Evolutionary conservation across 2,113 vertebrate genomes (phyloP).

Genomic region (Entosphenus tridentatus): DNA sequence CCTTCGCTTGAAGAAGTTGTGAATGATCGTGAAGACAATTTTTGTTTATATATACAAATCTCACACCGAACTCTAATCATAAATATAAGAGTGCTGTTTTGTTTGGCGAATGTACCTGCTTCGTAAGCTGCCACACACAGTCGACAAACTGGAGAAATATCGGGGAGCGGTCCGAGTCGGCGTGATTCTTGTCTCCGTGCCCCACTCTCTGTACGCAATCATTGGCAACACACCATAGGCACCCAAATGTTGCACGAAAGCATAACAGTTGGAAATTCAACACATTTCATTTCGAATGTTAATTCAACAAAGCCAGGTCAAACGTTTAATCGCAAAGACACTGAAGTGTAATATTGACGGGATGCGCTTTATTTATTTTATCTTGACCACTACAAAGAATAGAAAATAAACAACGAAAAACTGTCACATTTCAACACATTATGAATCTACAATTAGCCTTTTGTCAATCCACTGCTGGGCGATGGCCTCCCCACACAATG

Average conservation of each 20-base stretch:
- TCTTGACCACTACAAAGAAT: not conserved
- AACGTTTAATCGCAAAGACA: conserved; percentile 7
- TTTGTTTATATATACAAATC: too few relatives aligned
- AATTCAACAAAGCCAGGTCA: conserved; percentile 10
- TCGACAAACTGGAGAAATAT: conserved; percentile 93
- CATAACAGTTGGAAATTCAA: not conserved
- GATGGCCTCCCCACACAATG: too few relatives aligned
- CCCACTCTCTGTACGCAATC: conserved; percentile 41
- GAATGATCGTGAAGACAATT: too few relatives aligned
- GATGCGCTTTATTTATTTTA: not conserved
- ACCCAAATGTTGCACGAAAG: conserved; percentile 10
- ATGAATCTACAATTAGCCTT: too few relatives aligned
- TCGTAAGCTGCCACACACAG: conserved; percentile 95
- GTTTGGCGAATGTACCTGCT: conserved; percentile 35
- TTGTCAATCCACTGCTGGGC: too few relatives aligned
- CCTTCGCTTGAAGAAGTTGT: too few relatives aligned
- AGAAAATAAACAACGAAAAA: not conserved
- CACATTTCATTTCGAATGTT: conserved; percentile 6
- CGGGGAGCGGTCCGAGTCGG: conserved; percentile 70
- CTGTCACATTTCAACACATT: too few relatives aligned
- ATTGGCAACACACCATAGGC: conserved; percentile 9
- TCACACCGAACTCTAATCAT: too few relatives aligned
- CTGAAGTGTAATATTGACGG: not conserved
- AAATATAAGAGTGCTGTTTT: too few relatives aligned
- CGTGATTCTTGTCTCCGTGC: conserved; percentile 65